A percentile compares a stretch with the other conserved stretches of the same genome.
Conservation (phyloP, 1,140 invertebrate species). For the Drosophila parabipectinata region DNA sequence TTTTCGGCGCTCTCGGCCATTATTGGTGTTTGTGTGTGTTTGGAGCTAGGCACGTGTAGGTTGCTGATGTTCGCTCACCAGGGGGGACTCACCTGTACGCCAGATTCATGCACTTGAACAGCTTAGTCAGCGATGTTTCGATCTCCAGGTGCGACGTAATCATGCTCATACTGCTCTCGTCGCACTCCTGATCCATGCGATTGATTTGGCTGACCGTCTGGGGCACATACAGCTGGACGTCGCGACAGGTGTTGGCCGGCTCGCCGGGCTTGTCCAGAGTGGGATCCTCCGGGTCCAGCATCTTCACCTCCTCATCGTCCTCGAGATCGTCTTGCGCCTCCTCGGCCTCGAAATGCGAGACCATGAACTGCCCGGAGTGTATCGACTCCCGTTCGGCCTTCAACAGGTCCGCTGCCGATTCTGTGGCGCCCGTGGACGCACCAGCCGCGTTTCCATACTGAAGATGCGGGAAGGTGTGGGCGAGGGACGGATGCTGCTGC, state of each 20-base stretch:
- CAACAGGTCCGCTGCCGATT: constrained; percentile 5
- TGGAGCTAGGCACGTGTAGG: constrained; percentile 15
- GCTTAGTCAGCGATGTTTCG: constrained; percentile 96
- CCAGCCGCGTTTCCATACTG: constrained; percentile 35
- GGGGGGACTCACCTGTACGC: constrained; percentile 93
- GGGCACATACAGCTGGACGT: constrained; percentile 78
- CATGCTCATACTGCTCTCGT: constrained; percentile 71
- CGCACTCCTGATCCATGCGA: constrained; percentile 61
- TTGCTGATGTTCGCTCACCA: too few species aligned
- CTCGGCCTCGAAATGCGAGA: constrained; percentile 97
- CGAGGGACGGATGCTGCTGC: constrained; percentile 17
- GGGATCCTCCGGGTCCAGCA: constrained; percentile 88
- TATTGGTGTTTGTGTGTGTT: neutral
- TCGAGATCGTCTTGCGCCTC: constrained; percentile 94
- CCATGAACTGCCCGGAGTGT: constrained; percentile 99
- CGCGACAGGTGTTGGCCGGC: constrained; percentile 70
- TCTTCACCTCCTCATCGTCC: constrained; percentile 85
- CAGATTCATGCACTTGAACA: constrained; percentile 98
- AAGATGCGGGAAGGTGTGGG: constrained; percentile 42
- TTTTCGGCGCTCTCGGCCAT: neutral
- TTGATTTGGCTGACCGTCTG: constrained; percentile 55
- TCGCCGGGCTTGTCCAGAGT: constrained; percentile 67
- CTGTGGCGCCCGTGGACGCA: constrained; percentile 14
- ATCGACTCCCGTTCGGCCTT: constrained; percentile 89
- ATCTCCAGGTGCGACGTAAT: constrained; percentile 90